Percentiles rank a stretch among this genome's conserved stretches.
Evolutionary conservation across 2,888 invertebrate genomes (phyloP).

Genomic region (Chrysodeixis includens): DNA sequence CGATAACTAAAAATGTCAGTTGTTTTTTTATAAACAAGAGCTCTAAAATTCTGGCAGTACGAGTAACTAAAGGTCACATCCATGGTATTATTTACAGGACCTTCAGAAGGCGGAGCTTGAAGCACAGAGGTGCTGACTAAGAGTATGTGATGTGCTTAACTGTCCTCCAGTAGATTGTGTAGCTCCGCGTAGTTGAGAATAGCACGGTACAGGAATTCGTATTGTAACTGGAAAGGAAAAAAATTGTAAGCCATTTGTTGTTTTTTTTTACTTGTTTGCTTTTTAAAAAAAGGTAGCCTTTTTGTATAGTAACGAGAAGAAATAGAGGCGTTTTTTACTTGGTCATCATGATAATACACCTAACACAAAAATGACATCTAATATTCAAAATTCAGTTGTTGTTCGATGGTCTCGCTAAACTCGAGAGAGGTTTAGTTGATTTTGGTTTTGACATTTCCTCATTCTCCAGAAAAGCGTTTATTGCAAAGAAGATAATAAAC

Average conservation of each 20-base stretch:
- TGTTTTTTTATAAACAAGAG: slow-evolving; percentile 26
- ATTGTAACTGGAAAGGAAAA: slow-evolving; percentile 92
- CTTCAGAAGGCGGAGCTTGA: slow-evolving; percentile 53
- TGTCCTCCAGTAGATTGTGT: slow-evolving; percentile 92
- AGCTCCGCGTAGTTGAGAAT: slow-evolving; percentile 96
- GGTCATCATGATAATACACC: too few relatives aligned
- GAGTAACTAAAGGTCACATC: slow-evolving; percentile 31
- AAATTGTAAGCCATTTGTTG: neutral
- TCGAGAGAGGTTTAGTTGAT: too few relatives aligned
- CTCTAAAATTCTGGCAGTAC: slow-evolving; percentile 38
- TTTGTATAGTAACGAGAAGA: too few relatives aligned
- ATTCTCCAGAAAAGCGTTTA: too few relatives aligned
- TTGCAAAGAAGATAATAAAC: too few relatives aligned
- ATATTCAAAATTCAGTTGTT: too few relatives aligned
- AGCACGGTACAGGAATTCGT: slow-evolving; percentile 97
- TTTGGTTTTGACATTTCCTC: too few relatives aligned
- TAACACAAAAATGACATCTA: too few relatives aligned
- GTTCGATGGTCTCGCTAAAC: too few relatives aligned
- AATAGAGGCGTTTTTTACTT: too few relatives aligned
- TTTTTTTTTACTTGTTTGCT: too few relatives aligned
- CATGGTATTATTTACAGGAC: slow-evolving; percentile 49
- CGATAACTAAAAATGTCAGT: neutral
- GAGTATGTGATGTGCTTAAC: slow-evolving; percentile 71
- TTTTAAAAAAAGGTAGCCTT: too few relatives aligned
- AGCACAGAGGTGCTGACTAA: slow-evolving; percentile 34